Evolutionary conservation across 2,113 vertebrate genomes (phyloP).

Genomic region (Catagonus wagneri): DNA sequence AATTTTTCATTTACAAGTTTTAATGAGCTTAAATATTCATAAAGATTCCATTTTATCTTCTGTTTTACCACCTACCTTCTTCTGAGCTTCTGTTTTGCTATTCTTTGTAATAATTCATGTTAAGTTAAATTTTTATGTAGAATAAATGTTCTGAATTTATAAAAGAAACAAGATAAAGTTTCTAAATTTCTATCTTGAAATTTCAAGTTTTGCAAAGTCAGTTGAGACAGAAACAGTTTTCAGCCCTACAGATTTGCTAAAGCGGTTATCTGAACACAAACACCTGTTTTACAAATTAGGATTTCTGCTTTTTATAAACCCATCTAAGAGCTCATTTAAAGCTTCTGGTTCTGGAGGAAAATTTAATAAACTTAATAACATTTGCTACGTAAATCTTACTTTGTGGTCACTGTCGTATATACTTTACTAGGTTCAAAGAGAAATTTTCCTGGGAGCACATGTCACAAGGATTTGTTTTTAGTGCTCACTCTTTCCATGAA

Average conservation of each 20-base stretch:
- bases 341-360: constrained; percentile 60
- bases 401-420: constrained; percentile 6
- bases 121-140: constrained; percentile 31
- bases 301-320: constrained; percentile 74
- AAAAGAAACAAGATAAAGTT: constrained; percentile 53
- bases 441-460: constrained; percentile 52
- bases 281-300: constrained; percentile 70
- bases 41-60: constrained; percentile 52
- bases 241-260: constrained; percentile 34
- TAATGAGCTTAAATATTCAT: not conserved
- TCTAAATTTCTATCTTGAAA: constrained; percentile 63
- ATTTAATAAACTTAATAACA: constrained; percentile 70
- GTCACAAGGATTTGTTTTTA: constrained; percentile 38
- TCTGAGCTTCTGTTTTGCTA: constrained; percentile 19
- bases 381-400: constrained; percentile 63
- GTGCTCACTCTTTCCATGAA: constrained; percentile 46
- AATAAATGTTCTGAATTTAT: constrained; percentile 57
- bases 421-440: constrained; percentile 53
- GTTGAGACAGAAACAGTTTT: constrained; percentile 51
- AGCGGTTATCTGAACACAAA: constrained; percentile 50
- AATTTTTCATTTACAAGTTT: constrained; percentile 71
- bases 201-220: constrained; percentile 4
- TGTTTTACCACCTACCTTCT: constrained; percentile 11
- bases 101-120: constrained; percentile 38
- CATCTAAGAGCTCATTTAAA: constrained; percentile 62